Evolutionary conservation across 2,888 invertebrate species (phyloP), one percentile per base, ranked within the genome.

Genomic region (Pheosia gnoma): DNA sequence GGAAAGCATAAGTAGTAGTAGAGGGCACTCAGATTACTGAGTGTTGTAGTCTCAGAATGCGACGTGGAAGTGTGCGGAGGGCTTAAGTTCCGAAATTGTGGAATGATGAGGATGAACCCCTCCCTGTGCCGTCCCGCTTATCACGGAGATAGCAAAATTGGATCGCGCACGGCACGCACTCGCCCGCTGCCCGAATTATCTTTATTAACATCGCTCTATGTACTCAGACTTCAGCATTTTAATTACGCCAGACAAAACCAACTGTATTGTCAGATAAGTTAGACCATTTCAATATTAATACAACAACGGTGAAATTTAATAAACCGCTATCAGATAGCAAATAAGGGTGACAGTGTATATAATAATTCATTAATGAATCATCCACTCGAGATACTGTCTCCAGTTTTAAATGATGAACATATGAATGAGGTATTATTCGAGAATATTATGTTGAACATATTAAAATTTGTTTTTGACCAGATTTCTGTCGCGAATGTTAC

Each of bases 91-190:
- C 77, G 78, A 81, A 86, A 84, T 81, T 84, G 77, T 81, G 82
- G 86, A 89, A 86, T 89, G 89, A 91, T 88, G 87, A 88, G 84
- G 84, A 86, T 89, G 86, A 89, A 89, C 87, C 84, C 82, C 80
- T 79, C 66, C 71, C 76, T 64, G 79, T 72, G 72, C 80, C 67
- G 81, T 75, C 81, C 84, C 82, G 80, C 84, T 91, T 92, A 92
- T 91, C 92, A 79, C 60, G 58, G 61, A 85, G 90, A 91, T 91
- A 90, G 87, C 85, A 78, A 85, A 88, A 89, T 84, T 88, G 83
- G 86, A 86, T 83, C 87, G 80, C 72, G 74, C 77, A 74, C 77
- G 78, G 75, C 88, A 89, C 86, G 84, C 86, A 87, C 82, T 80
- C 84, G 80, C 70, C 79, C 79, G 72, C 77, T 80, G 83, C 79